phyloP scores from a whole-genome alignment of 2,888 invertebrate species.

The Nomada fabriciana region DNA sequence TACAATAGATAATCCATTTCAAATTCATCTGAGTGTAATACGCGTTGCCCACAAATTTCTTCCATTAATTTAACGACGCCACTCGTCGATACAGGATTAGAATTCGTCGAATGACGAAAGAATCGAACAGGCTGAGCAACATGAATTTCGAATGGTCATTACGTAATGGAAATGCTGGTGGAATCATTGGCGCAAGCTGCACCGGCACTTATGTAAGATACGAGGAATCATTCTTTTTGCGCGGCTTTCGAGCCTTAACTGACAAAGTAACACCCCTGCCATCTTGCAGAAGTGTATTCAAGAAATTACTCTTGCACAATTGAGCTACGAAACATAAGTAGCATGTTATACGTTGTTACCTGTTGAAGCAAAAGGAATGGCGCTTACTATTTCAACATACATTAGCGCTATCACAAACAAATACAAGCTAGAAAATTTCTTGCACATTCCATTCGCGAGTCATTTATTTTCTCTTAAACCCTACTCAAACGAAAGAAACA shows the following conservation, averaged over 20 bases:
- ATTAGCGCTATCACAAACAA: not conserved
- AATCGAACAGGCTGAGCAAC: conserved; percentile 28
- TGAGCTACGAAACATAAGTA: too few species aligned
- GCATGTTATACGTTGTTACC: not conserved
- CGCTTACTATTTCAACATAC: not conserved
- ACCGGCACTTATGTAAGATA: conserved; percentile 62
- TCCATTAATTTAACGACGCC: not conserved
- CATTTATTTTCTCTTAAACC: not conserved
- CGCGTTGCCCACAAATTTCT: too few species aligned
- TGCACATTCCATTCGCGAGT: not conserved
- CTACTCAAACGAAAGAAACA: too few species aligned
- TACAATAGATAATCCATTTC: too few species aligned
- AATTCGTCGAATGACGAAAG: conserved; percentile 20
- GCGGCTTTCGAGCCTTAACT: conserved; percentile 22
- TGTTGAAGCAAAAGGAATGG: not conserved
- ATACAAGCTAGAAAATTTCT: not conserved
- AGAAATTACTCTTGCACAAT: not conserved
- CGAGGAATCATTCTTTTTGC: conserved; percentile 59
- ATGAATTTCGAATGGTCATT: conserved; percentile 58
- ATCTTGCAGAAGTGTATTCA: not conserved
- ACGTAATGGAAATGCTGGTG: conserved; percentile 51
- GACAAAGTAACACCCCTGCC: not conserved
- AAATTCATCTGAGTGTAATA: too few species aligned
- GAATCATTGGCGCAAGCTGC: conserved; percentile 70
- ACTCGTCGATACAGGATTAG: not conserved